Conservation (phyloP, 2,888 invertebrate genomes). For the Drosophila koepferae region DNA sequence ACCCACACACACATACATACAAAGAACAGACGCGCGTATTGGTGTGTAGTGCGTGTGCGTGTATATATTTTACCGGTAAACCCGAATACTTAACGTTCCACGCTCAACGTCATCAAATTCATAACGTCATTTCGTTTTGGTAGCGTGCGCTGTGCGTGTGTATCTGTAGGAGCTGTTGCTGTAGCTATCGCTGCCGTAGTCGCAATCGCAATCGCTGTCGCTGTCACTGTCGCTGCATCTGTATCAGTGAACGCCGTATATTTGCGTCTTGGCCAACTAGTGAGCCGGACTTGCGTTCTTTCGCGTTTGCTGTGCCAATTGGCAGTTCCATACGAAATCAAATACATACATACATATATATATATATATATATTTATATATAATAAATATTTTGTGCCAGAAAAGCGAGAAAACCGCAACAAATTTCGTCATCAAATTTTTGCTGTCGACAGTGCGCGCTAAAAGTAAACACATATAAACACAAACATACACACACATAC, state of each 20-base stretch:
- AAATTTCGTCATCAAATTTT: slow-evolving; percentile 28
- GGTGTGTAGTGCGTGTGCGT: slow-evolving; percentile 27
- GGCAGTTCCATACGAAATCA: slow-evolving; percentile 14
- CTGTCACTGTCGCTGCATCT: slow-evolving; percentile 2
- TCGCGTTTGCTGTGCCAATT: slow-evolving; percentile 22
- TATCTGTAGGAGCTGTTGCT: slow-evolving; percentile 25
- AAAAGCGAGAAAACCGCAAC: slow-evolving; percentile 43
- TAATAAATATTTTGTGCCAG: slow-evolving; percentile 12
- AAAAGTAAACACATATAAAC: slow-evolving; percentile 56
- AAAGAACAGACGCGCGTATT: slow-evolving; percentile 5
- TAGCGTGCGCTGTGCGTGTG: slow-evolving; percentile 49
- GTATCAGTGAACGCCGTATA: not conserved
- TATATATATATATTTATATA: not conserved
- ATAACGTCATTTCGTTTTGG: slow-evolving; percentile 66
- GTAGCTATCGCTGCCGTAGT: slow-evolving; percentile 18
- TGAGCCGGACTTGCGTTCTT: slow-evolving; percentile 59
- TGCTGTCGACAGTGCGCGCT: slow-evolving; percentile 62
- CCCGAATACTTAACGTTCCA: slow-evolving; percentile 46
- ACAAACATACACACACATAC: slow-evolving; percentile 27
- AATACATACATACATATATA: not conserved
- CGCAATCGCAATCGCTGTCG: not conserved
- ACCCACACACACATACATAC: slow-evolving; percentile 6
- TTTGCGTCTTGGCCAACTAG: slow-evolving; percentile 28
- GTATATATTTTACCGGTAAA: slow-evolving; percentile 39
- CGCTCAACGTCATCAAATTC: slow-evolving; percentile 68